Percentiles rank a stretch among this genome's conserved stretches.
phyloP scores from a whole-genome alignment of 2,797 vertebrate genomes.

The Rhinogobio ventralis region DNA sequence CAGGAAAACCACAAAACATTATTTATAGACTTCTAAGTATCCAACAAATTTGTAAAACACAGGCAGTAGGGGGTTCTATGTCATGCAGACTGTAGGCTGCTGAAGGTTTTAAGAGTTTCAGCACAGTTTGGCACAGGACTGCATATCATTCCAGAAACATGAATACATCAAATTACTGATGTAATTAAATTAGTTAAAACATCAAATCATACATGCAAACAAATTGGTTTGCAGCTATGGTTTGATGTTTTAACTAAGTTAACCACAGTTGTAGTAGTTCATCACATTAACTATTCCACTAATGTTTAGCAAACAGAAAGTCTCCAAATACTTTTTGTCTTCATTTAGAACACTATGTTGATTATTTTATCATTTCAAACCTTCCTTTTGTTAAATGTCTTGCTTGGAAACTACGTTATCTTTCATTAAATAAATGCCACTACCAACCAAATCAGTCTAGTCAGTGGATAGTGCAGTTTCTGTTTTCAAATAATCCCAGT shows the following conservation, averaged over 20 bases:
- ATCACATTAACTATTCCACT: background rate
- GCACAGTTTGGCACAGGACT: background rate
- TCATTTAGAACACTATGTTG: too few species aligned
- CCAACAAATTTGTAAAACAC: background rate
- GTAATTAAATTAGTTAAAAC: too few species aligned
- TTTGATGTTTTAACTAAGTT: background rate
- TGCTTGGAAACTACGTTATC: background rate
- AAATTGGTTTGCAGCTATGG: too few species aligned
- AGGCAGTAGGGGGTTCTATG: background rate
- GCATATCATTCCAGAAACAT: background rate
- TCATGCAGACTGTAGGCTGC: background rate
- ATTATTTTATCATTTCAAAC: background rate
- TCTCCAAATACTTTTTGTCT: too few species aligned
- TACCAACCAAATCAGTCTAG: background rate
- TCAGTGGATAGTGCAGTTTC: background rate
- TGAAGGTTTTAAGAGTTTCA: background rate
- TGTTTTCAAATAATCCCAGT: background rate
- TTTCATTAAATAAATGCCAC: too few species aligned
- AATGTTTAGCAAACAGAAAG: background rate
- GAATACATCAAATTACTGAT: too few species aligned
- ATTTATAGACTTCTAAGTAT: constrained; percentile 1
- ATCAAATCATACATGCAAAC: too few species aligned
- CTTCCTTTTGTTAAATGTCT: background rate
- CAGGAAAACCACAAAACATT: constrained; percentile 8
- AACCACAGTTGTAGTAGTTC: background rate